A percentile compares a stretch with the other conserved stretches of the same genome.
phyloP scores from a whole-genome alignment of 2,888 invertebrate species.

The Rhamnusium bicolor region DNA sequence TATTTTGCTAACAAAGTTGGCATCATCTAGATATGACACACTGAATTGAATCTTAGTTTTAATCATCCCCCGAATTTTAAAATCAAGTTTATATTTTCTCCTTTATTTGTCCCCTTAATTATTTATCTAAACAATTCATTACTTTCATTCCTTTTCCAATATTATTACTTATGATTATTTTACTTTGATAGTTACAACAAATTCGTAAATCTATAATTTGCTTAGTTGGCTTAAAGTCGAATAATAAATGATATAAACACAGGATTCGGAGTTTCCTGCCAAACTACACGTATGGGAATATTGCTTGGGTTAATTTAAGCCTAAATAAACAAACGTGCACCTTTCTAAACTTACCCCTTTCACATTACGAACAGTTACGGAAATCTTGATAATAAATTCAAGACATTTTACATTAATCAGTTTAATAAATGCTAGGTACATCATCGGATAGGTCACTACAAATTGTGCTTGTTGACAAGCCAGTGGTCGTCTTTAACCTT shows the following conservation, averaged over 20 bases:
- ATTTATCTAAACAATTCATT: no score
- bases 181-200: no score
- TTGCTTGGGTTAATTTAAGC: background rate
- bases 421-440: background rate
- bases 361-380: background rate
- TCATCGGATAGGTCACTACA: background rate
- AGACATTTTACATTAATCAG: background rate
- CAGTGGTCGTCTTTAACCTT: no score
- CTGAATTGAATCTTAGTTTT: no score
- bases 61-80: no score
- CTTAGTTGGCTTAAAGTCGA: background rate
- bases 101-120: no score
- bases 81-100: no score
- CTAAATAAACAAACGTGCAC: background rate
- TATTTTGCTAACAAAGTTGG: no score
- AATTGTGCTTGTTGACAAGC: no score
- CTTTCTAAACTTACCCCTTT: background rate
- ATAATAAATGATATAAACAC: background rate
- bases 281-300: background rate
- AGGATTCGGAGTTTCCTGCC: background rate
- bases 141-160: no score
- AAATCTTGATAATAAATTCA: background rate
- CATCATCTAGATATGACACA: no score
- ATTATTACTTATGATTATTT: no score
- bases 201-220: background rate